Evolutionary conservation across 2,888 invertebrate species (phyloP), one percentile per base, ranked within the genome.

Genomic region (Vandiemenella viatica): DNA sequence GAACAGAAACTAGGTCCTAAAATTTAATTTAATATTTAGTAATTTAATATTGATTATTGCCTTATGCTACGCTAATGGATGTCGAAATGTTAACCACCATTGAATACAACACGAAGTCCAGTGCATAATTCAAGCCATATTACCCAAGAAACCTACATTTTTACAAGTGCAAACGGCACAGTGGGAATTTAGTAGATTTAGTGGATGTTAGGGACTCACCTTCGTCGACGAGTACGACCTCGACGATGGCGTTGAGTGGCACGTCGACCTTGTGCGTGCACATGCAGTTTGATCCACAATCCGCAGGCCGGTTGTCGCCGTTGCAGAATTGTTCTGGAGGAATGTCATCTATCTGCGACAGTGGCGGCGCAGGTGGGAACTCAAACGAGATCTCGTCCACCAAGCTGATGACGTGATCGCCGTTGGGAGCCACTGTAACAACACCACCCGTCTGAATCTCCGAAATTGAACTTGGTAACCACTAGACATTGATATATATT

Each of bases 201-300:
- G n/a, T n/a, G n/a, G n/a, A n/a, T n/a, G n/a, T n/a, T n/a, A n/a
- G n/a, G n/a, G n/a, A 55, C 63, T 59, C 66, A 87, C 87, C 86
- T 79, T 83, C 83, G 65, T 92, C 91, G 50, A 90, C 83, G 17
- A 91, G 68, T 5, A 90, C 80, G 21, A 92, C 78, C 67, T 92
- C 91, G 0, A 91, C 89, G 46, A 88, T 77, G 37, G 89, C 82
- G 60, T 85, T 83, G 10, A 87, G 69, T 1, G 83, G 83, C 46
- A 91, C 84, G 59, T 86, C 81, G 18, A 89, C 77, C 69, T 80
- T 78, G 63, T 91, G 89, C 0, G 84, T 81, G 65, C 91, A 92
- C 65, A 80, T 78, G 64, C 91, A 91, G 66, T 83, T 83, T 45
- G 75, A 73, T 0, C 78, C 75, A 60, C 86, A 87, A 61, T 79